Base-by-base conservation (phyloP, 2,888 invertebrate genomes). In the Lagria hirta region DNA sequence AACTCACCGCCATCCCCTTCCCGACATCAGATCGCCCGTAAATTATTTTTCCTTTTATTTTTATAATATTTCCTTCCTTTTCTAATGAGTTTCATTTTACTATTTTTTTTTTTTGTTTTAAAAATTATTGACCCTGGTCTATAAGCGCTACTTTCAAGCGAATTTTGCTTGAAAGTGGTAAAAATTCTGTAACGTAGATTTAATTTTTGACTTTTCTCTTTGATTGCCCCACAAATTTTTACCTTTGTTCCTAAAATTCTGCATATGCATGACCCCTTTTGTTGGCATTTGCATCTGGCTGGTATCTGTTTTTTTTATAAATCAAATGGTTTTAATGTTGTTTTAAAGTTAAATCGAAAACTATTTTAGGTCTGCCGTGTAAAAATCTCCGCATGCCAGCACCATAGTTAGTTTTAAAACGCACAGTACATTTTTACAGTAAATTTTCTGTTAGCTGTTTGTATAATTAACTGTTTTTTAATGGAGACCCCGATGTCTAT, bases 281-380 rank as follows among this genome's bases (percentile, higher is more conserved):
- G 67, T 69, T 71, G 68, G 70, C 70, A 65, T 70, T 59, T 69
- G 71, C 71, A 71, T 71, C 60, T 70, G 70, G 69, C 69, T 70
- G 70, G 61, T 70, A 62, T 61, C 61, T 70, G 68, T 71, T 66
- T 66, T 63, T 60, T 59, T 47, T 46, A 48, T 49, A 44, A n/a
- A 48, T 45, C 33, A 49, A 49, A 51, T 51, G 40, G 28, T 57
- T 51, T 56, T 50, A 52, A 47, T 55, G 54, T 55, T 58, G 37
- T 37, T 35, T 34, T 37, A 27, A 45, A 44, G 52, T 48, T 46
- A 40, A 47, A 48, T 55, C 41, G 33, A 48, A 20, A 47, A 43
- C 43, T 50, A 52, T 42, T 49, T 48, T 54, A 55, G 55, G 52
- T 56, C 51, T 55, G 54, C 52, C 46, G 51, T 43, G 51, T 45